phyloP scores from a whole-genome alignment of 1,140 invertebrate species.

The Diuraphis noxia region DNA sequence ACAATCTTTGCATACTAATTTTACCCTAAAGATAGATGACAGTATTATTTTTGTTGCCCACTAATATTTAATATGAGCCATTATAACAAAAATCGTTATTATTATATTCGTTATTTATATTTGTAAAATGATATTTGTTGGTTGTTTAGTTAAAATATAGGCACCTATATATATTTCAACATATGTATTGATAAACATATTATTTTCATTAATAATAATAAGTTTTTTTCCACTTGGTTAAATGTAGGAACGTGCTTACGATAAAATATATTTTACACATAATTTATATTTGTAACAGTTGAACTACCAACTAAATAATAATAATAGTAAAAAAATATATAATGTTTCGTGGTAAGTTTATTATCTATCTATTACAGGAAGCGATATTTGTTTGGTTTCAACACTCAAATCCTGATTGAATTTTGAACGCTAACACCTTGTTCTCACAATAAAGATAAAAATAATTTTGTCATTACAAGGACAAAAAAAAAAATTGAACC shows the following conservation, averaged over 20 bases:
- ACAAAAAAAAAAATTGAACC: neutral
- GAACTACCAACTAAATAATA: neutral
- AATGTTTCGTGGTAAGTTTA: neutral
- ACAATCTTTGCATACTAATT: neutral
- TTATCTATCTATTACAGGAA: neutral
- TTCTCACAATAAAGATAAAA: neutral
- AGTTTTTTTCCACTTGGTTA: neutral
- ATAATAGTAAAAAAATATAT: too few species aligned
- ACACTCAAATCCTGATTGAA: neutral
- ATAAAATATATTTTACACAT: neutral
- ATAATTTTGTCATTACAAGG: slow-evolving; percentile 3
- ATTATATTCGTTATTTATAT: neutral
- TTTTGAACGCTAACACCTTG: neutral
- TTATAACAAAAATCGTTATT: slow-evolving; percentile 5
- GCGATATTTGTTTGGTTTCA: neutral
- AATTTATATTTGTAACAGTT: neutral
- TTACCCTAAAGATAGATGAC: neutral
- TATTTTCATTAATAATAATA: neutral
- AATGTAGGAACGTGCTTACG: neutral
- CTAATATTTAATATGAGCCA: neutral
- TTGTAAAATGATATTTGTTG: neutral
- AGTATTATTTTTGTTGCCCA: slow-evolving; percentile 2
- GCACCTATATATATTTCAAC: neutral
- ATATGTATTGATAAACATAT: neutral
- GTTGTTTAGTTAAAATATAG: neutral